Base-by-base conservation (phyloP, 2,888 invertebrate genomes). In the Cantharis nigra region DNA sequence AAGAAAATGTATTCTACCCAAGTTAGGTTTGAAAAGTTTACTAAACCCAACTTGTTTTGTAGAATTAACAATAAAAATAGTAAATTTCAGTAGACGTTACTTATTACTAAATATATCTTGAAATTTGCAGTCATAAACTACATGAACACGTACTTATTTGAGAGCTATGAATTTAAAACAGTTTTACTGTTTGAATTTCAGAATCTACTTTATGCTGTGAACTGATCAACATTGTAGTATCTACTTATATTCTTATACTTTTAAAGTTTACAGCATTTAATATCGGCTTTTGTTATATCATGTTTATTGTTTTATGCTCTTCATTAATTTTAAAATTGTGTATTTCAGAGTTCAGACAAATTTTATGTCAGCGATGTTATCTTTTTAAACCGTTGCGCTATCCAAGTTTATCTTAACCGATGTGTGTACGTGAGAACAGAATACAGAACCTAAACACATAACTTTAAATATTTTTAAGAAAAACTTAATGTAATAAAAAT, bases 61-160 rank as follows among this genome's bases (percentile, higher is more conserved):
- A 49, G 2, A 2, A 49, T 49, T 5, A 49, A 49, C 49, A 49
- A 49, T 49, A 49, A n/a, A 49, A 49, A 49, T n/a, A 49, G 49
- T 49, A 49, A 49, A 49, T 80, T 80, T 79, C 78, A 74, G 69
- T 78, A 74, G 65, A 76, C 77, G 72, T 75, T 80, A 80, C 73
- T 78, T 80, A 80, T 81, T 81, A 78, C 71, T 76, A 76, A 76
- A 74, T 78, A 72, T 75, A 67, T 64, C 62, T 76, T 49, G 74
- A 71, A 76, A 76, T 78, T 78, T 75, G 62, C 75, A 78, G 69
- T 78, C 78, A 72, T 78, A 78, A 78, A 78, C 69, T 69, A 72
- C 26, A 75, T 23, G 20, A 71, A 70, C 49, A 49, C 49, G 49
- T 49, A 49, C 49, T 49, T 71, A 78, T 78, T 75, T 75, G 71